phyloP scores from a whole-genome alignment of 2,113 vertebrate genomes.

The Cryptomyrus ogoouensis region DNA sequence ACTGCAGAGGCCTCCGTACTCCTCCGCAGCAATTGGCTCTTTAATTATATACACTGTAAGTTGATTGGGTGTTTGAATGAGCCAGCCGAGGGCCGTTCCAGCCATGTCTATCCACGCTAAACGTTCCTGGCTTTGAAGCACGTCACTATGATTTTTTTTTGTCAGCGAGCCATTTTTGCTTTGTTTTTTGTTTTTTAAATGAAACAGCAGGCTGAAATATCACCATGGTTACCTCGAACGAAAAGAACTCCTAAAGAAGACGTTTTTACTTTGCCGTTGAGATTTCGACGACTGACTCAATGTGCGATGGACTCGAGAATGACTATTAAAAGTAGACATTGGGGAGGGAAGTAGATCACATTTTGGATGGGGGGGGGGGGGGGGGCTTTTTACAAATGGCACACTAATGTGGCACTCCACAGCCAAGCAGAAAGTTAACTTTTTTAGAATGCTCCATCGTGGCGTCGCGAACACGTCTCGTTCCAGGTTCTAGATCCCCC shows the following conservation, averaged over 20 bases:
- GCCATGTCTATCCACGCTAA: not conserved
- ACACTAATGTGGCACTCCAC: not conserved
- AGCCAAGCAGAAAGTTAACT: not conserved
- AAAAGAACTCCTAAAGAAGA: conserved; percentile 2
- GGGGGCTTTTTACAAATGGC: not conserved
- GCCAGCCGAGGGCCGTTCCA: not conserved
- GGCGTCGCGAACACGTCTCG: not conserved
- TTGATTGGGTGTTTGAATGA: not conserved
- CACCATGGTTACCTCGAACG: conserved; percentile 21
- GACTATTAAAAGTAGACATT: too few relatives aligned
- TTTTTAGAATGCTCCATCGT: not conserved
- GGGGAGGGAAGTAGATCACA: not conserved
- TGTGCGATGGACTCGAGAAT: not conserved
- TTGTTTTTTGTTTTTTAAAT: not conserved
- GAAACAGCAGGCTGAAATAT: conserved; percentile 14
- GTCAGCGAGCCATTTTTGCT: conserved; percentile 24
- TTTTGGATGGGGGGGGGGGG: not conserved
- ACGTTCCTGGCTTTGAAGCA: not conserved
- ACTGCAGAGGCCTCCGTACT: not conserved
- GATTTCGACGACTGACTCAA: not conserved
- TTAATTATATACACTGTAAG: conserved; percentile 1
- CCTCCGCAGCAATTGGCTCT: not conserved
- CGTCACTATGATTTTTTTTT: conserved; percentile 40
- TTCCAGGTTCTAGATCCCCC: not conserved
- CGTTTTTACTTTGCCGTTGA: conserved; percentile 31